Evolutionary conservation across 2,113 vertebrate species (phyloP).

Genomic region (Zonotrichia leucophrys): DNA sequence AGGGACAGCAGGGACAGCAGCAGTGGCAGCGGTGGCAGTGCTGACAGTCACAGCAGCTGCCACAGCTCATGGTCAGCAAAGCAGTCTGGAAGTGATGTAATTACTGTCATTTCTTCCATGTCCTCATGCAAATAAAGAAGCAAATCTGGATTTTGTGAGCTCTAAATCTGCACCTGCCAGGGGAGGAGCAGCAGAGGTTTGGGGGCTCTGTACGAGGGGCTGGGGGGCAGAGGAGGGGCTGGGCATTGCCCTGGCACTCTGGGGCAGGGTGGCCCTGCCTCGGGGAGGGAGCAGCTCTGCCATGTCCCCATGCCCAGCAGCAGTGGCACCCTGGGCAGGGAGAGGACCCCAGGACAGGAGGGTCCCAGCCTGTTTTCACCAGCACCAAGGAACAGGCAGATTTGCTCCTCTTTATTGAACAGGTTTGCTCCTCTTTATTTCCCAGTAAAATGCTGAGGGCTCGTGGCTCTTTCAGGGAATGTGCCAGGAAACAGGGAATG

Average conservation of each 20-base stretch:
- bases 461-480: not conserved
- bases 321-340: accelerated
- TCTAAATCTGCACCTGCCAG: too few relatives aligned
- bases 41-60: not conserved
- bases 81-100: not conserved
- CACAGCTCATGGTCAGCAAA: not conserved
- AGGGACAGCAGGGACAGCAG: too few relatives aligned
- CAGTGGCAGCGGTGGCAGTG: not conserved
- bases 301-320: not conserved
- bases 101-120: not conserved
- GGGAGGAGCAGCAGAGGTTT: not conserved
- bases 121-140: not conserved
- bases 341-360: not conserved
- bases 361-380: not conserved
- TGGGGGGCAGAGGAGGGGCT: not conserved
- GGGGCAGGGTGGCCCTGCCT: not conserved
- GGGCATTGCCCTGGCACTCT: not conserved
- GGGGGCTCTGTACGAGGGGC: not conserved
- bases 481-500: not conserved
- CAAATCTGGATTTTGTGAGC: not conserved
- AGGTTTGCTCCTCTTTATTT: not conserved
- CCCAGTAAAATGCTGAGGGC: not conserved
- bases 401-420: not conserved
- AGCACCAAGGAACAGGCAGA: accelerated
- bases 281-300: not conserved